Evolutionary conservation across 1,140 invertebrate species (phyloP), one percentile per base, ranked within the genome.

Genomic region (Paraescarpia echinospica): DNA sequence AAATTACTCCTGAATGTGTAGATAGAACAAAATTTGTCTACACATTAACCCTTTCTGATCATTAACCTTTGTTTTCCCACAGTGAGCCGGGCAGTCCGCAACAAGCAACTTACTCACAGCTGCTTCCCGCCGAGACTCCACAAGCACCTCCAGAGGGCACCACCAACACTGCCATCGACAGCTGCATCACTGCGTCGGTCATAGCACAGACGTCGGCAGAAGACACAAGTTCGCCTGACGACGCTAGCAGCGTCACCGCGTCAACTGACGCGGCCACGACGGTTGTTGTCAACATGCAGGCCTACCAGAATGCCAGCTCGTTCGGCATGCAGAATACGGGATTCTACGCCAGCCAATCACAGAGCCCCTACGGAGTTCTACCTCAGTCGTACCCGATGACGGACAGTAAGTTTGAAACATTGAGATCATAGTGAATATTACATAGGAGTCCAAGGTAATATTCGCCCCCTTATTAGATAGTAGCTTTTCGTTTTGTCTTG

Each of bases 321-420:
- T 94, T 93, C 89, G 92, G 93, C 33, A 93, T 94, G 92, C 94
- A 93, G 92, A 92, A 92, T 1, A 89, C 94, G 2, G 91, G 91
- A 31, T 94, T 94, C 92, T 94, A 94, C 92, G 93, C 93, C 22
- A 92, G 92, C 89, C 93, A 94, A 92, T 91, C 90, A 35, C 90
- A 93, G 33, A 93, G 92, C 34, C 92, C 94, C 12, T 94, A 94
- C 91, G 93, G 93, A 35, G 93, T 94, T 22, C 93, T 94, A 33
- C 94, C 93, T 33, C 94, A 94, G 91, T 93, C 94, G 31, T 94
- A 94, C 41, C 92, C 91, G n/a, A 92, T 93, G 8, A 90, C 93
- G 91, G 93, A 93, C 93, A 89, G 51, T 59, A 35, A 41, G 93
- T 27, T 77, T 22, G 22, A 77, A 77, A 41, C 41, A 6, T 41